These are phyloP conservation scores for Archips xylosteana DNA, from an alignment of 2,888 invertebrate genomes.

Conservation along the genomic window DNA sequence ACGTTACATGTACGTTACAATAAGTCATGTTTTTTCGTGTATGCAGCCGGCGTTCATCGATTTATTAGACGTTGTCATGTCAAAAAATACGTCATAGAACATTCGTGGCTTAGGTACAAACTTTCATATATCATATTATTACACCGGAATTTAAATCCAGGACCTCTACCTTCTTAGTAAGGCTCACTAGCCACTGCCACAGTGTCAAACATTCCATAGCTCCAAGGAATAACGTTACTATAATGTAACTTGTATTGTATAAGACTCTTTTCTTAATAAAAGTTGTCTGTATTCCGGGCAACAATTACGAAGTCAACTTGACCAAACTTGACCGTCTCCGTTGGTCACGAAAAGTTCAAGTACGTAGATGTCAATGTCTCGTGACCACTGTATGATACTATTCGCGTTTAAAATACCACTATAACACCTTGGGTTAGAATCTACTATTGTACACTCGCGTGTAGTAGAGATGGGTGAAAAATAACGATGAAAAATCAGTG, in stretches of 20 bases:
- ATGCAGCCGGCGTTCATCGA: no score
- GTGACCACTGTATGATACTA: slow-evolving; percentile 7
- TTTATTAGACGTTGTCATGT: no score
- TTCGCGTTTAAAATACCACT: slow-evolving; percentile 8
- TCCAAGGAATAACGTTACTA: not conserved
- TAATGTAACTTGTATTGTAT: slow-evolving; percentile 1
- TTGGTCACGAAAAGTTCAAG: slow-evolving; percentile 33
- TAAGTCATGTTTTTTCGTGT: no score
- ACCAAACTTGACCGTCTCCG: slow-evolving; percentile 29
- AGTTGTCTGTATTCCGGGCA: slow-evolving; percentile 3
- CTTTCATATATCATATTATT: no score
- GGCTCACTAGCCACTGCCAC: no score
- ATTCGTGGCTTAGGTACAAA: no score
- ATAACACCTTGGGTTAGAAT: slow-evolving; percentile 3
- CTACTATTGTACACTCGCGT: not conserved
- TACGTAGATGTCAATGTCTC: slow-evolving; percentile 26
- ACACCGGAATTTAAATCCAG: no score
- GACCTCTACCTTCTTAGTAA: no score
- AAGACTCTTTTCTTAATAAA: not conserved
- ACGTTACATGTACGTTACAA: no score
- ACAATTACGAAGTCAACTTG: slow-evolving; percentile 29
- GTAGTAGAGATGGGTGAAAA: not conserved
- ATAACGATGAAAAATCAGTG: no score
- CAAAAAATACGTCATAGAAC: no score
- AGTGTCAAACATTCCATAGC: not conserved